Percentiles rank a stretch among this genome's conserved stretches.
Conservation (phyloP, 2,113 vertebrate genomes). For the Oxyruncus cristatus region DNA sequence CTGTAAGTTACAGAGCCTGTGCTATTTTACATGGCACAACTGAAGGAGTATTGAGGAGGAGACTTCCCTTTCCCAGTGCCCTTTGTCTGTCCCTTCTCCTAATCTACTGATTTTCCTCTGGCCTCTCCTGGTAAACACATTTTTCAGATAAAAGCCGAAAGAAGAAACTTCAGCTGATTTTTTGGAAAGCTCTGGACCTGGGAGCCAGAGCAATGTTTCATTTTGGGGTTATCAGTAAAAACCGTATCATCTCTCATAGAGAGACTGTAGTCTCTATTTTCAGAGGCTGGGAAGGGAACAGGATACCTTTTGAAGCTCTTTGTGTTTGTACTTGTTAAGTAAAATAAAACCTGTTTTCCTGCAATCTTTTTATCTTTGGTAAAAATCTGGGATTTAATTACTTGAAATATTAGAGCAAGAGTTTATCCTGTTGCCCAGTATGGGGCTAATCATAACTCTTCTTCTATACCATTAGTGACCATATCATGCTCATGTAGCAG, state of each 20-base stretch:
- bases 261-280: background rate
- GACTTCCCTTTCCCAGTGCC: background rate
- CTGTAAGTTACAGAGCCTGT: background rate
- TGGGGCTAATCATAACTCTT: background rate
- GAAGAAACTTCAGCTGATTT: background rate
- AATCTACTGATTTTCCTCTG: background rate
- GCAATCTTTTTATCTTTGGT: background rate
- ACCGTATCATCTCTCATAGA: background rate
- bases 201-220: background rate
- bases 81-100: background rate
- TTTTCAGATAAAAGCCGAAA: background rate
- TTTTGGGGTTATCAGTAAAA: background rate
- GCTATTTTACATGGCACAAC: background rate
- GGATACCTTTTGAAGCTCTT: background rate
- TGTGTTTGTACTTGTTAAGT: background rate
- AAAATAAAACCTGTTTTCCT: background rate
- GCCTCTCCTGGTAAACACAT: background rate
- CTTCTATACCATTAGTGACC: background rate
- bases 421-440: background rate
- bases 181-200: background rate
- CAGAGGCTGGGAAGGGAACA: background rate
- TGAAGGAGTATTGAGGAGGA: background rate
- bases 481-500: rapidly evolving
- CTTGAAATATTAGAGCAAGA: background rate
- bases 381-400: background rate